phyloP scores from a whole-genome alignment of 2,888 invertebrate genomes.

The Cyaniris semiargus region DNA sequence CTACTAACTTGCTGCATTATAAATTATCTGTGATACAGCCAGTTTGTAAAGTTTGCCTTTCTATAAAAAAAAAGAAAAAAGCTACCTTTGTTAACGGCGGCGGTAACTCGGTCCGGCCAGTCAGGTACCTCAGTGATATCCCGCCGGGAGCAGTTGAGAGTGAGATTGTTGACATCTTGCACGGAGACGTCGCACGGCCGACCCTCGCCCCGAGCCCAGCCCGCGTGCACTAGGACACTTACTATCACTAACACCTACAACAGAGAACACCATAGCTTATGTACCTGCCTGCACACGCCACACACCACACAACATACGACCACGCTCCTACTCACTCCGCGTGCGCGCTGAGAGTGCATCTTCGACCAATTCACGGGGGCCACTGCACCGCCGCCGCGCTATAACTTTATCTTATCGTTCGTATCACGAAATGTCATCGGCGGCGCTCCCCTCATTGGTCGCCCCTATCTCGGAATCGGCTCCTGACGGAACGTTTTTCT shows the following conservation, averaged over 20 bases:
- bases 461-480: slow-evolving; percentile 59
- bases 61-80: neutral
- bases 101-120: slow-evolving; percentile 64
- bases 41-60: no score
- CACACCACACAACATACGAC: slow-evolving; percentile 38
- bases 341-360: slow-evolving; percentile 60
- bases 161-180: slow-evolving; percentile 61
- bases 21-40: neutral
- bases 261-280: slow-evolving; percentile 66
- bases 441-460: slow-evolving; percentile 65
- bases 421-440: slow-evolving; percentile 61
- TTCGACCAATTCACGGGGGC: slow-evolving; percentile 62
- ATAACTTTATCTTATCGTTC: slow-evolving; percentile 73
- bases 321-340: slow-evolving; percentile 60
- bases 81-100: slow-evolving; percentile 61
- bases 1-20: neutral
- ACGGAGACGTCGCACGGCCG: slow-evolving; percentile 60
- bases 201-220: slow-evolving; percentile 51
- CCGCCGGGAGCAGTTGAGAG: slow-evolving; percentile 69
- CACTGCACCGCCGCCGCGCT: slow-evolving; percentile 64
- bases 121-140: slow-evolving; percentile 57
- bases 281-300: slow-evolving; percentile 49
- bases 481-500: slow-evolving; percentile 60
- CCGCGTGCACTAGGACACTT: slow-evolving; percentile 62
- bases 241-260: slow-evolving; percentile 74